Evolutionary conservation across 2,888 invertebrate genomes (phyloP), one percentile per base, ranked within the genome.

Genomic region (Augochlorella aurata): DNA sequence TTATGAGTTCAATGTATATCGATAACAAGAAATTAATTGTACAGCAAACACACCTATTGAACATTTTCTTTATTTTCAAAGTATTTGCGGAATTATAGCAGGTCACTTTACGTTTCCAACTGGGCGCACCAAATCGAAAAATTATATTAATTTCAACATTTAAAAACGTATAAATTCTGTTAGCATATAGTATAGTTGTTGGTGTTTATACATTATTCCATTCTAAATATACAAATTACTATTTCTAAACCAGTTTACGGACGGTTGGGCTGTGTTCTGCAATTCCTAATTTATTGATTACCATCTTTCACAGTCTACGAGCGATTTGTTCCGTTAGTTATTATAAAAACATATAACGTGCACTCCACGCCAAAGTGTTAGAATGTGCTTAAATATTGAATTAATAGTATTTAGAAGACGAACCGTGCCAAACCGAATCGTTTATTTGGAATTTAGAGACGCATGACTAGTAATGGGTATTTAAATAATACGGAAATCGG

Each of bases 401-500:
- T 44, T 45, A 71, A 58, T 58, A 24, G 54, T 45, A 44, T 71
- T 58, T n/a, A 16, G 9, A 24, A 21, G 18, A n/a, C 44, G 70
- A 24, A 10, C 24, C n/a, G 16, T 71, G 70, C 70, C 70, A 71
- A 71, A 58, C 12, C 29, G 24, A 54, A 21, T 24, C 54, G 58
- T 71, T 52, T 45, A 44, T 58, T 21, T 45, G 54, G 16, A 45
- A 54, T 58, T 52, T 58, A 21, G 58, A 58, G 58, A 24, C 58
- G 58, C 58, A 58, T 14, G 7, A 14, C 58, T 58, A 1, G 58
- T 24, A 58, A 24, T 58, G 58, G 58, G 58, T 58, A 58, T 58
- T 58, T 58, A 58, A 24, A 58, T 58, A 58, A 58, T 58, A 24
- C 58, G 12, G 58, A 24, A 58, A 58, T 12, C 58, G 58, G 5